Percentiles rank a stretch among this genome's conserved stretches.
phyloP scores from a whole-genome alignment of 1,140 invertebrate species.

The Tyrophagus putrescentiae region DNA sequence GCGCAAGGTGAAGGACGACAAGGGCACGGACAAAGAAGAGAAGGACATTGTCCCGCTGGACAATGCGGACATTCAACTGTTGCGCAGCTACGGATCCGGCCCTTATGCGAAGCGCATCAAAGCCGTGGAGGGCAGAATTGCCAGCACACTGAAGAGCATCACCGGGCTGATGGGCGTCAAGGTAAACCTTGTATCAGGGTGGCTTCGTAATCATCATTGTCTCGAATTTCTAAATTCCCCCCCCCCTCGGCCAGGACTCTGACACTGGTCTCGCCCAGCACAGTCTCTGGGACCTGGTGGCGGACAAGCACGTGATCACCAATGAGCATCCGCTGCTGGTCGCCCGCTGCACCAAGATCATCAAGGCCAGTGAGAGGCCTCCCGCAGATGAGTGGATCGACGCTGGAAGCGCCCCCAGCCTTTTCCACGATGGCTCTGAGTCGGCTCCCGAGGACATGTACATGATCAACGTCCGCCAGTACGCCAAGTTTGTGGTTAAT shows the following conservation, averaged over 20 bases:
- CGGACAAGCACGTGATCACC: slow-evolving; percentile 41
- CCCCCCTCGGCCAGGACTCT: no score
- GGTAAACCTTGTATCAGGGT: slow-evolving; percentile 22
- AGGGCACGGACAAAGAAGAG: slow-evolving; percentile 37
- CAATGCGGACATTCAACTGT: slow-evolving; percentile 41
- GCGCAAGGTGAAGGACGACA: slow-evolving; percentile 64
- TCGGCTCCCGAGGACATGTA: slow-evolving; percentile 35
- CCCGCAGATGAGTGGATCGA: slow-evolving; percentile 34
- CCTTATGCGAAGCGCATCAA: slow-evolving; percentile 41
- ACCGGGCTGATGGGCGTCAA: slow-evolving; percentile 38
- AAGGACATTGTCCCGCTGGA: slow-evolving; percentile 46
- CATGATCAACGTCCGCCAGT: slow-evolving; percentile 46
- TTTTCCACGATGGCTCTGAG: no score
- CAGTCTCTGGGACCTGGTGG: slow-evolving; percentile 43
- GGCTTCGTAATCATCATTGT: neutral
- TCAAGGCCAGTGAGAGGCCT: slow-evolving; percentile 37
- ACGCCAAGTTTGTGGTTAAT: slow-evolving; percentile 45
- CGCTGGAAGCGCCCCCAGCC: no score
- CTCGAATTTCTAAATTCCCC: neutral
- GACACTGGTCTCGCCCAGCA: slow-evolving; percentile 43
- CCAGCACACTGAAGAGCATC: slow-evolving; percentile 38
- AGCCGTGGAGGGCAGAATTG: slow-evolving; percentile 39
- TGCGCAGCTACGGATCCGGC: slow-evolving; percentile 42
- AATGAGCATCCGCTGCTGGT: slow-evolving; percentile 36
- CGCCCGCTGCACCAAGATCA: slow-evolving; percentile 37